Evolutionary conservation across 2,888 invertebrate species (phyloP).

Genomic region (Gasteruption jaculator): DNA sequence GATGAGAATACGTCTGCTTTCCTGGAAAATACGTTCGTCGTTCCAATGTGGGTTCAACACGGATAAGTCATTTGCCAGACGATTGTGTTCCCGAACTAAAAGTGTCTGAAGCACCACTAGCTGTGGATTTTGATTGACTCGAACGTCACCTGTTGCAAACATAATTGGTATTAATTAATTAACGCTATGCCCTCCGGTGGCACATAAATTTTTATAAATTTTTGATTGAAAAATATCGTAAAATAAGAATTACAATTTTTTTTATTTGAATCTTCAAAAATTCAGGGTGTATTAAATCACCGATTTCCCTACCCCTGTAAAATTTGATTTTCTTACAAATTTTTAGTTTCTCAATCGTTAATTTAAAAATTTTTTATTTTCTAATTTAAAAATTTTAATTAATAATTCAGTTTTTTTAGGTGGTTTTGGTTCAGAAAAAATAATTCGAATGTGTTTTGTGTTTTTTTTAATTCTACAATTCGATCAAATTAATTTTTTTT

Average conservation of each 20-base stretch:
- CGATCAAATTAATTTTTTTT: not conserved
- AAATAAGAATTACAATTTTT: constrained; percentile 15
- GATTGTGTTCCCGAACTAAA: constrained; percentile 58
- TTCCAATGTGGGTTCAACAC: constrained; percentile 58
- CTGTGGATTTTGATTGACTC: constrained; percentile 58
- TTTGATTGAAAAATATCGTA: too few species aligned
- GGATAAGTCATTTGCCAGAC: constrained; percentile 54
- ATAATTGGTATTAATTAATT: constrained; percentile 27
- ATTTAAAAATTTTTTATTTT: too few species aligned
- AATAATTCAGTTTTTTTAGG: too few species aligned
- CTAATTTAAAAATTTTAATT: too few species aligned
- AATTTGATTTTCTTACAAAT: too few species aligned
- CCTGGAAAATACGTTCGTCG: constrained; percentile 59
- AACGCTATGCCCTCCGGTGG: too few species aligned
- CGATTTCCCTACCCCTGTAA: too few species aligned
- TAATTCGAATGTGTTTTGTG: too few species aligned
- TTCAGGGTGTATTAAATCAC: not conserved
- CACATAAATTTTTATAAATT: too few species aligned
- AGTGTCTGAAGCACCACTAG: constrained; percentile 55
- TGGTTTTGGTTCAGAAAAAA: too few species aligned
- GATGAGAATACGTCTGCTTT: constrained; percentile 55
- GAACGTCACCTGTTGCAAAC: constrained; percentile 51
- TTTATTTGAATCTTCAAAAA: not conserved
- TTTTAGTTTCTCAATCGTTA: too few species aligned
- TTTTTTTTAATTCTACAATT: not conserved